A percentile compares a stretch with the other conserved stretches of the same genome.
phyloP scores from a whole-genome alignment of 2,888 invertebrate genomes.

The Lasioglossum marginatum region DNA sequence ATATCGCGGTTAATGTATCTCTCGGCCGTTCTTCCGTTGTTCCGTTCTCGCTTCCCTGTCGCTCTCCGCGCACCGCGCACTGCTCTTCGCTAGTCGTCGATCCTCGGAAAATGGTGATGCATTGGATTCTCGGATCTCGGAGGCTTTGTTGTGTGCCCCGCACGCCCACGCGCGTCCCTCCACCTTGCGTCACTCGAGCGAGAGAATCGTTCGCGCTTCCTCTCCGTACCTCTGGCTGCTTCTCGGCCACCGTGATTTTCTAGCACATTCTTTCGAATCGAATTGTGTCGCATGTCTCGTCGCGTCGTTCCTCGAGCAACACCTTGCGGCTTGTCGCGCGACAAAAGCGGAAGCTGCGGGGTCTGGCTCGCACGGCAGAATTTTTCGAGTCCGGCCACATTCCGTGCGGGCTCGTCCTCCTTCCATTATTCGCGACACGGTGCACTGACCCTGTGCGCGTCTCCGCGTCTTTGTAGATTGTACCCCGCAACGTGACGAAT shows the following conservation, averaged over 20 bases:
- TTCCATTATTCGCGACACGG: slow-evolving; percentile 65
- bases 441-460: slow-evolving; percentile 71
- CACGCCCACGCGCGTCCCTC: slow-evolving; percentile 68
- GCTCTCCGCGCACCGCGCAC: slow-evolving; percentile 53
- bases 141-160: slow-evolving; percentile 75
- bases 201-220: slow-evolving; percentile 51
- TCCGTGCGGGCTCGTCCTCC: slow-evolving; percentile 61
- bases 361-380: slow-evolving; percentile 38
- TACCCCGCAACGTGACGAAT: slow-evolving; percentile 20
- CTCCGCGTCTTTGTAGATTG: slow-evolving; percentile 42
- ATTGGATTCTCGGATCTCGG: slow-evolving; percentile 69
- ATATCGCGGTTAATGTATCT: slow-evolving; percentile 34
- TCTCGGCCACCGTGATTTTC: background rate
- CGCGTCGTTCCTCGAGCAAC: slow-evolving; percentile 33
- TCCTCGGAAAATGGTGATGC: slow-evolving; percentile 81
- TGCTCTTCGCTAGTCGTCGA: slow-evolving; percentile 59
- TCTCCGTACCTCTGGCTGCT: slow-evolving; percentile 33
- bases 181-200: slow-evolving; percentile 49
- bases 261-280: slow-evolving; percentile 36
- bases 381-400: slow-evolving; percentile 69
- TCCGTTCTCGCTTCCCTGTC: slow-evolving; percentile 52
- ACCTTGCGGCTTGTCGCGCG: slow-evolving; percentile 8
- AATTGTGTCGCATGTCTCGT: background rate
- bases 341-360: slow-evolving; percentile 60
- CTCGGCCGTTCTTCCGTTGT: slow-evolving; percentile 56